These are phyloP conservation scores for Delichon dasypus DNA, from an alignment of 2,797 vertebrate species.

Conservation along the genomic window DNA sequence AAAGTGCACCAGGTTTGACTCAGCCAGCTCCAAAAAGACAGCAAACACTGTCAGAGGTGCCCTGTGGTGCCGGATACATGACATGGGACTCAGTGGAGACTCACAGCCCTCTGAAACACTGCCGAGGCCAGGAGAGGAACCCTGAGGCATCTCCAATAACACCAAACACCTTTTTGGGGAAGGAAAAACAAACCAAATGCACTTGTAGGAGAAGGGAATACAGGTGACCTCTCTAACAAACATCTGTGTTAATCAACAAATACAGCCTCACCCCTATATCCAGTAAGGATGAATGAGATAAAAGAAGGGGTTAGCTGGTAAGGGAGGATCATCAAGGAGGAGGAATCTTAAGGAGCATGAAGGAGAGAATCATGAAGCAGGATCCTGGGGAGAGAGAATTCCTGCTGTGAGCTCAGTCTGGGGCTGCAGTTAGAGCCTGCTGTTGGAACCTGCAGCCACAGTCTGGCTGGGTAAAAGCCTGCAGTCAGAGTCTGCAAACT, in stretches of 20 bases:
- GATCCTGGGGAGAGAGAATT: background rate
- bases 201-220: background rate
- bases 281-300: background rate
- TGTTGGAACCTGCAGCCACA: background rate
- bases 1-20: background rate
- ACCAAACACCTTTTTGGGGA: background rate
- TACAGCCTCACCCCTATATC: background rate
- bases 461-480: background rate
- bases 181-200: background rate
- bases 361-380: background rate
- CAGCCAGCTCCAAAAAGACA: background rate
- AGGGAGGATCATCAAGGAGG: background rate
- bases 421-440: background rate
- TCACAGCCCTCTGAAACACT: background rate
- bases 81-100: background rate
- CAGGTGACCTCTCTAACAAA: background rate
- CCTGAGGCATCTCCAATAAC: background rate
- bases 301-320: background rate
- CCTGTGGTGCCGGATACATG: rapidly evolving
- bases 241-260: background rate
- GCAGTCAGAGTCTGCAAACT: background rate
- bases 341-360: background rate
- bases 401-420: background rate
- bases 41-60: background rate
- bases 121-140: background rate